Evolutionary conservation across 92 coral and sea anemone species (phyloP), one percentile per base, ranked within the genome.

Genomic region (Bergia puertoricense): DNA sequence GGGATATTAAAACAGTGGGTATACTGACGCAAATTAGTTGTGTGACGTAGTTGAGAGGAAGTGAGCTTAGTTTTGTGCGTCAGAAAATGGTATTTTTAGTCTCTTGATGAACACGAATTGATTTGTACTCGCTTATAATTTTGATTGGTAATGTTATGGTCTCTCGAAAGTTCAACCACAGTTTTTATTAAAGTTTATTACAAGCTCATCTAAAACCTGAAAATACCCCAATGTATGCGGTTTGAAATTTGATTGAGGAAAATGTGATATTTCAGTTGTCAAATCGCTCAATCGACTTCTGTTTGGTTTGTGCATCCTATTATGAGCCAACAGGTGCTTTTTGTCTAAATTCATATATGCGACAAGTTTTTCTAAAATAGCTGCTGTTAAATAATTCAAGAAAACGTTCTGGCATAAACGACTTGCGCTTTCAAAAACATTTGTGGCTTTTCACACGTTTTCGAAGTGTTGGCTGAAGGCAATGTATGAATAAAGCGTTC

Each of bases 61-160:
- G 42, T 30, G 42, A 84, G 22, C 5, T 45, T 37, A 44, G 38
- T 16, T 20, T 80, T 36, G 78, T 84, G 79, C 87, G 87, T 84
- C 87, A 84, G 11, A 13, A n/a, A 22, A 7, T 15, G n/a, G 62
- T 84, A 84, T 84, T 84, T 84, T 84, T 84, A 84, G 87, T 22
- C 66, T 16, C 36, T 51, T 69, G 46, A 30, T 41, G 38, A 41
- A 45, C 38, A 57, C 50, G 74, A 81, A 38, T 81, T 81, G 85
- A 71, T 71, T 84, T 84, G 20, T 66, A 45, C 13, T 46, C 65
- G 77, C 76, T 45, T 30, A 20, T 71, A 0, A 15, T 44, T 84
- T 36, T 9, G 50, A 66, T 66, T 82, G 46, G 76, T 43, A 41
- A 81, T 81, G 44, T 66, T 54, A 80, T 7, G 22, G 48, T 13